These are phyloP conservation scores for Oxyteleia sp. DNA, from an alignment of 2,888 invertebrate species.

Conservation along the genomic window DNA sequence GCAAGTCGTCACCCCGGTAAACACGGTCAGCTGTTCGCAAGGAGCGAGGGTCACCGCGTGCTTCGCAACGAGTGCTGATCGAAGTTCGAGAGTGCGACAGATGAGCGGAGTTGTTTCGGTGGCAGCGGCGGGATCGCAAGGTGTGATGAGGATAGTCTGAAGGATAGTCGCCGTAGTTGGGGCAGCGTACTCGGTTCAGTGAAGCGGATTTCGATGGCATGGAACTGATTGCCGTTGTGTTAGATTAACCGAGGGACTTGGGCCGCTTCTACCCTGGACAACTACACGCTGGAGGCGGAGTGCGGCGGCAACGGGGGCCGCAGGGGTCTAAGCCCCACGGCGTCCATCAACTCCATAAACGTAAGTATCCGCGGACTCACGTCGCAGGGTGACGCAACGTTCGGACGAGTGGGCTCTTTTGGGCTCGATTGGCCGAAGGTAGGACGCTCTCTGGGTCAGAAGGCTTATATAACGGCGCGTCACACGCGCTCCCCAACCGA, in stretches of 20 bases:
- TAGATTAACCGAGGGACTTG: neutral
- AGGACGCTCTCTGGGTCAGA: conserved; percentile 44
- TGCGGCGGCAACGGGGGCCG: conserved; percentile 85
- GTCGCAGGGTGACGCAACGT: conserved; percentile 9
- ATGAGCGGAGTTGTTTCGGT: conserved; percentile 10
- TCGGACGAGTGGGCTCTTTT: neutral
- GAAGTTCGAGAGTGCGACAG: conserved; percentile 3
- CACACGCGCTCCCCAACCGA: conserved; percentile 78
- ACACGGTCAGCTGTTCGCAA: conserved; percentile 50
- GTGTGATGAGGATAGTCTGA: conserved; percentile 36
- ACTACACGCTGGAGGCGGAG: conserved; percentile 86
- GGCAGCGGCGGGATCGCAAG: neutral
- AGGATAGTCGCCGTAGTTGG: conserved; percentile 5
- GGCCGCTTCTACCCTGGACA: conserved; percentile 56
- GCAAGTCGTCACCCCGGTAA: conserved; percentile 24
- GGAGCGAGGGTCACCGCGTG: conserved; percentile 35
- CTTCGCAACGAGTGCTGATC: conserved; percentile 8
- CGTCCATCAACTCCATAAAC: conserved; percentile 85
- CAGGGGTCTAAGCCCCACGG: conserved; percentile 85
- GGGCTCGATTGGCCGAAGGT: conserved; percentile 14
- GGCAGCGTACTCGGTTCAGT: neutral
- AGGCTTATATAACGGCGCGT: conserved; percentile 61
- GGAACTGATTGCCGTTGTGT: neutral
- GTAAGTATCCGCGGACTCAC: conserved; percentile 79
- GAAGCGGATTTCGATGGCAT: neutral